phyloP scores from a whole-genome alignment of 2,113 vertebrate species.

The Zootoca vivipara region DNA sequence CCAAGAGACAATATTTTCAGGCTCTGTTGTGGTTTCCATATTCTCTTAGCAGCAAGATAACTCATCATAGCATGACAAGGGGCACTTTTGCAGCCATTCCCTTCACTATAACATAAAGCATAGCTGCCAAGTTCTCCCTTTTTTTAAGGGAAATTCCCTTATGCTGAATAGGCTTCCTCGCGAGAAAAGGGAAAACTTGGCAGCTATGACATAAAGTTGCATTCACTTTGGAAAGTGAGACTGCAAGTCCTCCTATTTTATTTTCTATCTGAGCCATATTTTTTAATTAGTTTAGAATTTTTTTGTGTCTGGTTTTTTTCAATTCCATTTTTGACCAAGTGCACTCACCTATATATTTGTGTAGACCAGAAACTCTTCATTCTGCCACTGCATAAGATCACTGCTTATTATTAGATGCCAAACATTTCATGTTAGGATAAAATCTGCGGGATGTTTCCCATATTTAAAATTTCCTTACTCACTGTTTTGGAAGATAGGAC shows the following conservation, averaged over 20 bases:
- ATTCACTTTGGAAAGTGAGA: not conserved
- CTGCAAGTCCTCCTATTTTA: not conserved
- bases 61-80: not conserved
- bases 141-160: too few species aligned
- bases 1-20: too few species aligned
- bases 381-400: not conserved
- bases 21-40: not conserved
- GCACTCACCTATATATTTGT: not conserved
- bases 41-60: not conserved
- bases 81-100: not conserved
- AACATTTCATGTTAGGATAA: not conserved
- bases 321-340: not conserved
- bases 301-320: not conserved
- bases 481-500: slow-evolving; percentile 15
- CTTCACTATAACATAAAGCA: not conserved
- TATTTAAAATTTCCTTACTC: not conserved
- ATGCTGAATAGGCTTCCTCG: too few species aligned
- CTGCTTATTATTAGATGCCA: not conserved
- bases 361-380: not conserved
- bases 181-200: too few species aligned
- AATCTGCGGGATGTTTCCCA: not conserved
- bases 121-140: too few species aligned
- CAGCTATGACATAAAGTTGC: not conserved
- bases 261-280: not conserved
- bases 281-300: not conserved